Percentiles rank a stretch among this genome's conserved stretches.
These are phyloP conservation scores for Crotalus tigris DNA, from an alignment of 2,113 vertebrate species.

Conservation along the genomic window DNA sequence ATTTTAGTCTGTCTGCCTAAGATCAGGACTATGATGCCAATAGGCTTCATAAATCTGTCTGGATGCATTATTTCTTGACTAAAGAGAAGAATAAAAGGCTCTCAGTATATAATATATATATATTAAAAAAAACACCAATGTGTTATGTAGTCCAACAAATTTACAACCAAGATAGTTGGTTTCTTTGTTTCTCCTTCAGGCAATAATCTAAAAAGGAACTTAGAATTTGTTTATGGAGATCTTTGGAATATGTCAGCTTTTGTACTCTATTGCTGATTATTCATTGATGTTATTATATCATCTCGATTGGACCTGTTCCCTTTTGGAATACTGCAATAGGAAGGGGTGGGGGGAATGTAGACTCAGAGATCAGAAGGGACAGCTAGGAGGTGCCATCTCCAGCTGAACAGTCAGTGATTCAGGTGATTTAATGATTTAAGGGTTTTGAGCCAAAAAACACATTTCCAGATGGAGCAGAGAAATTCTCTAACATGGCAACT, in stretches of 20 bases:
- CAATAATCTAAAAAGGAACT: background rate
- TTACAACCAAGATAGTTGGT: background rate
- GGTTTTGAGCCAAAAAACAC: background rate
- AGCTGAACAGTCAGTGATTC: background rate
- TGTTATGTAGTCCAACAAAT: background rate
- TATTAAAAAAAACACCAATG: background rate
- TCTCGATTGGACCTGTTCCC: background rate
- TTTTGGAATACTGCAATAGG: background rate
- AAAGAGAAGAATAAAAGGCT: background rate
- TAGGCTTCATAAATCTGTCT: background rate
- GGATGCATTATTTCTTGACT: background rate
- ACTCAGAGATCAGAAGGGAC: background rate
- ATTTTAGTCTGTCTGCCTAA: background rate
- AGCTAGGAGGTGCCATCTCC: background rate
- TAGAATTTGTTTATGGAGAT: background rate
- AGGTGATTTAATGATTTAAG: accelerated
- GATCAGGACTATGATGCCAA: background rate
- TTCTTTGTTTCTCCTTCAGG: background rate
- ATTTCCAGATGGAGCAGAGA: background rate
- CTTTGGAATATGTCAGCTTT: background rate
- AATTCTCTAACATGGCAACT: slow-evolving; percentile 3
- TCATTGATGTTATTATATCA: background rate
- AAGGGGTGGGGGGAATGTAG: background rate
- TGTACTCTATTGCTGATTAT: background rate
- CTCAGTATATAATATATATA: background rate